phyloP scores from a whole-genome alignment of 2,797 vertebrate species.

The Myotis daubentonii region DNA sequence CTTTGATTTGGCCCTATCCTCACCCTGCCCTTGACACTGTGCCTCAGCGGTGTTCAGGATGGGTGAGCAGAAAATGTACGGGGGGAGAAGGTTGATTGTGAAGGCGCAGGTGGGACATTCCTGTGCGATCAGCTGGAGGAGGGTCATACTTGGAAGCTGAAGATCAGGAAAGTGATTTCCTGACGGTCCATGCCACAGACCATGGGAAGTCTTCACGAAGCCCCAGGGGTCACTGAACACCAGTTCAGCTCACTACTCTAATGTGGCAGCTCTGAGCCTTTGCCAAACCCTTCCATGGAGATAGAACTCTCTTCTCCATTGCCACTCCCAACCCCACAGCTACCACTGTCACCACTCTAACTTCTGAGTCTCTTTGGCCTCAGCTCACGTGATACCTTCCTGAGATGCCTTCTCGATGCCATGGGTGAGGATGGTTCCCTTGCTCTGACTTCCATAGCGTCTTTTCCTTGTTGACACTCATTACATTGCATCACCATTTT shows the following conservation, averaged over 20 bases:
- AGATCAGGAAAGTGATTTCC: neutral
- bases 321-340: too few relatives aligned
- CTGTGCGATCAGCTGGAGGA: neutral
- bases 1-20: neutral
- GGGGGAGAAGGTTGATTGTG: neutral
- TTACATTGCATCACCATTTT: neutral
- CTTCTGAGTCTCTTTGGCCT: neutral
- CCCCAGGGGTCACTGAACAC: neutral
- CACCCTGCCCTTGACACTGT: neutral
- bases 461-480: neutral
- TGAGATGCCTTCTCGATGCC: neutral
- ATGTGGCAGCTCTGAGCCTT: neutral
- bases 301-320: neutral
- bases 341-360: neutral
- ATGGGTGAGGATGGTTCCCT: neutral
- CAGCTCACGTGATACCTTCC: neutral
- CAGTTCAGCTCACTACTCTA: rapidly evolving
- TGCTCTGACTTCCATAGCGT: neutral
- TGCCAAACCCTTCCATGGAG: neutral
- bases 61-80: neutral
- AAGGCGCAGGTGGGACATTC: neutral
- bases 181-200: neutral
- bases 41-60: neutral
- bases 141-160: neutral
- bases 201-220: neutral